Percentiles rank a stretch among this genome's conserved stretches.
These are phyloP conservation scores for Leptocoma aspasia DNA, from an alignment of 2,113 vertebrate species.

Conservation along the genomic window DNA sequence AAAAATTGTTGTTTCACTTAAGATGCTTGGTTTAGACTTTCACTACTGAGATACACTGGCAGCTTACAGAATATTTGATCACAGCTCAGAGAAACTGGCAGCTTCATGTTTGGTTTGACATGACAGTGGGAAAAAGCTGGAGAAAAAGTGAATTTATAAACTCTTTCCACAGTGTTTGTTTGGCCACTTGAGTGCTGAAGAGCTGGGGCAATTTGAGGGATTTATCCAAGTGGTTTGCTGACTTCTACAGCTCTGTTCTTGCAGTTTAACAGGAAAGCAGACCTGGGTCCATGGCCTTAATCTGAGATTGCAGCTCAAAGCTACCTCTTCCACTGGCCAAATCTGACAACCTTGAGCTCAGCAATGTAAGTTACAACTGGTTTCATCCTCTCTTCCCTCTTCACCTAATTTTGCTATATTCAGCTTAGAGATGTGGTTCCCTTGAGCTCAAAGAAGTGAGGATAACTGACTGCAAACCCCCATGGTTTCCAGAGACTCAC, in stretches of 20 bases:
- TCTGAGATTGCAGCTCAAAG: not conserved
- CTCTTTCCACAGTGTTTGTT: not conserved
- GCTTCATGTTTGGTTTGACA: not conserved
- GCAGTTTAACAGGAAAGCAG: not conserved
- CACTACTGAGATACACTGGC: not conserved
- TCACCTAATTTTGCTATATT: not conserved
- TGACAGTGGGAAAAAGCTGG: not conserved
- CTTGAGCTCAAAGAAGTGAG: not conserved
- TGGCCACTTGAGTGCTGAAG: not conserved
- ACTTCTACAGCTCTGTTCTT: not conserved
- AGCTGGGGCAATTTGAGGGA: not conserved
- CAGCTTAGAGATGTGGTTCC: not conserved
- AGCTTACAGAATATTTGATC: not conserved
- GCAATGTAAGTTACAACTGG: not conserved
- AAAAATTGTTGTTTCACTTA: not conserved
- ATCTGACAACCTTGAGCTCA: not conserved
- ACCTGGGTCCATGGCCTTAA: not conserved
- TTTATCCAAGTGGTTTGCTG: not conserved
- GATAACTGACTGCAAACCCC: not conserved
- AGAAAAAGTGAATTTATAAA: not conserved
- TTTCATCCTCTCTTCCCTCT: not conserved
- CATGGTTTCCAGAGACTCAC: not conserved
- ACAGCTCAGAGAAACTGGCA: not conserved
- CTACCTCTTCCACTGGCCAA: slow-evolving; percentile 18
- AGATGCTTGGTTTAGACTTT: not conserved